Evolutionary conservation across 2,113 vertebrate species (phyloP), one percentile per base, ranked within the genome.

Genomic region (Mobula birostris): DNA sequence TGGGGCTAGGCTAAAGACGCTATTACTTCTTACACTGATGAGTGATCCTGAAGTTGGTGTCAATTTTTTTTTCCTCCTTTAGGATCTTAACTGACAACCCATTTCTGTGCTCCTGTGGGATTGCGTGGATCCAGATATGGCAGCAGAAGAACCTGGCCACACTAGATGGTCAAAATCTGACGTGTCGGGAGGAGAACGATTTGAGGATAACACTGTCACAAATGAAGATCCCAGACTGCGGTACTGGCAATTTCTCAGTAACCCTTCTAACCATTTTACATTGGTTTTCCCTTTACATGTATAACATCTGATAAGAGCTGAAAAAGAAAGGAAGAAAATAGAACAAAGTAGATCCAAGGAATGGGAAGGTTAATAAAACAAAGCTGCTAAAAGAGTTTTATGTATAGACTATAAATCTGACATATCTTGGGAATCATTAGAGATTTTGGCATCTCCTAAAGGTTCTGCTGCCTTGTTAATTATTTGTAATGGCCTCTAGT

Each of bases 71-170:
- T 48, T 48, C 48, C 95, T 95, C 95, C 7, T 94, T 95, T 94
- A 99, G 98, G 95, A 96, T 98, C 96, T 95, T 99, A 95, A 95
- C 96, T 94, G 98, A 97, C 94, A 99, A 99, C 96, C 98, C 98
- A 2, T 97, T 99, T 95, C 97, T 97, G 83, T 99, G 99, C 95
- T 98, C 98, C 94, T 99, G 99, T 97, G 98, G 99, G 94, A 98
- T 99, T 96, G 97, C 99, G 97, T 99, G 99, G 99, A 97, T 99
- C 96, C 99, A 99, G 95, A 97, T 98, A 95, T 97, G 97, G 96
- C 96, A 98, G 95, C 98, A 97, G 95, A 97, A 96, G n/a, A 98
- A 98, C 95, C 96, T 96, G 40, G 95, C 96, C 90, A 95, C 95
- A 85, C 94, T 95, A 61, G 98, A 98, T 95, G 95, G 94, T 95